Evolutionary conservation across 2,888 invertebrate species (phyloP).

Genomic region (Sabatieria punctata): DNA sequence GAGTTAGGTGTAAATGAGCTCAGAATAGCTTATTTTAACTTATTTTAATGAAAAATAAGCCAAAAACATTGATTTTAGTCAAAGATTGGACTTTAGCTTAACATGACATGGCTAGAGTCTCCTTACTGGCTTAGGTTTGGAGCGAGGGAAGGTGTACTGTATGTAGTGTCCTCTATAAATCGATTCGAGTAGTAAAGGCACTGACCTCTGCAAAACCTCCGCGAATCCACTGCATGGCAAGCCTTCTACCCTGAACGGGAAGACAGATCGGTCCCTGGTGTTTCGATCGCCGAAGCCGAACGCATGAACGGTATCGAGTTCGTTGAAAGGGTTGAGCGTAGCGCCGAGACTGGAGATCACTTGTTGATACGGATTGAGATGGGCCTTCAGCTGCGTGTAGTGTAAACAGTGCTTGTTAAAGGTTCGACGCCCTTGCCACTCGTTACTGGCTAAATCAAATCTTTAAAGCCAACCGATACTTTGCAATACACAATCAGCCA

Average conservation of each 20-base stretch:
- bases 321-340: constrained; percentile 32
- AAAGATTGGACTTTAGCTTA: too few relatives aligned
- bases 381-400: constrained; percentile 20
- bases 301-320: constrained; percentile 32
- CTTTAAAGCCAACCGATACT: too few relatives aligned
- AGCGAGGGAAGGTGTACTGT: too few relatives aligned
- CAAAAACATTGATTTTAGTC: too few relatives aligned
- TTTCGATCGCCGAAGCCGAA: constrained; percentile 35
- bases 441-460: constrained; percentile 38
- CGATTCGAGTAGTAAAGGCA: too few relatives aligned
- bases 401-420: constrained; percentile 30
- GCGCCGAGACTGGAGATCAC: constrained; percentile 32
- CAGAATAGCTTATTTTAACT: too few relatives aligned
- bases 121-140: too few relatives aligned
- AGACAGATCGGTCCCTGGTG: constrained; percentile 28
- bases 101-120: too few relatives aligned
- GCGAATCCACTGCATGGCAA: constrained; percentile 23
- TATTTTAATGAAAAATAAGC: too few relatives aligned
- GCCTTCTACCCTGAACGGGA: constrained; percentile 22
- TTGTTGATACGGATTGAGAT: constrained; percentile 34
- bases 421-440: constrained; percentile 36
- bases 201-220: constrained; percentile 25
- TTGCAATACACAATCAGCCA: too few relatives aligned
- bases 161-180: too few relatives aligned
- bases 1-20: too few relatives aligned